Evolutionary conservation across 2,888 invertebrate genomes (phyloP).

Genomic region (Lasioglossum villosulum): DNA sequence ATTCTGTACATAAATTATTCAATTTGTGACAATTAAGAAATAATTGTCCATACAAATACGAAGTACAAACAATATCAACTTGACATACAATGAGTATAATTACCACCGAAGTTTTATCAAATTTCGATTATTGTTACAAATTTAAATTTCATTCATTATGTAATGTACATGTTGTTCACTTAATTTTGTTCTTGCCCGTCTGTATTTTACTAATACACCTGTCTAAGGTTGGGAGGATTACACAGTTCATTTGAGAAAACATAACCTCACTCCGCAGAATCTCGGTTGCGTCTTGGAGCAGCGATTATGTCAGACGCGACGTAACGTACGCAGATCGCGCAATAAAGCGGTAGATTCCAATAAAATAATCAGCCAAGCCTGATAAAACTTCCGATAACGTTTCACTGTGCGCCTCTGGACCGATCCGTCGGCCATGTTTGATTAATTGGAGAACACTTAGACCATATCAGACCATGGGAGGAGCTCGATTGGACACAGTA

Average conservation of each 20-base stretch:
- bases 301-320: constrained; percentile 34
- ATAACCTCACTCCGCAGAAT: constrained; percentile 32
- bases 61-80: neutral
- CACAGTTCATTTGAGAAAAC: neutral
- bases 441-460: neutral
- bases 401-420: constrained; percentile 6
- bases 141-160: neutral
- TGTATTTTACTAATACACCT: neutral
- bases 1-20: neutral
- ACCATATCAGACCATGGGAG: no score
- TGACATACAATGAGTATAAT: neutral
- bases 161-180: neutral
- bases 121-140: neutral
- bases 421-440: constrained; percentile 14
- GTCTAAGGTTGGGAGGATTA: neutral
- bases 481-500: no score
- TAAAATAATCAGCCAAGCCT: neutral
- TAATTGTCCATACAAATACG: neutral
- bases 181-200: neutral
- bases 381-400: neutral
- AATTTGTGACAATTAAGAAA: neutral
- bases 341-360: neutral
- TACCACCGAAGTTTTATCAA: neutral
- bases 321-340: neutral
- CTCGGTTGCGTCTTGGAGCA: neutral